Percentiles rank a stretch among this genome's conserved stretches.
These are phyloP conservation scores for Clamator glandarius DNA, from an alignment of 2,797 vertebrate genomes.

Conservation along the genomic window DNA sequence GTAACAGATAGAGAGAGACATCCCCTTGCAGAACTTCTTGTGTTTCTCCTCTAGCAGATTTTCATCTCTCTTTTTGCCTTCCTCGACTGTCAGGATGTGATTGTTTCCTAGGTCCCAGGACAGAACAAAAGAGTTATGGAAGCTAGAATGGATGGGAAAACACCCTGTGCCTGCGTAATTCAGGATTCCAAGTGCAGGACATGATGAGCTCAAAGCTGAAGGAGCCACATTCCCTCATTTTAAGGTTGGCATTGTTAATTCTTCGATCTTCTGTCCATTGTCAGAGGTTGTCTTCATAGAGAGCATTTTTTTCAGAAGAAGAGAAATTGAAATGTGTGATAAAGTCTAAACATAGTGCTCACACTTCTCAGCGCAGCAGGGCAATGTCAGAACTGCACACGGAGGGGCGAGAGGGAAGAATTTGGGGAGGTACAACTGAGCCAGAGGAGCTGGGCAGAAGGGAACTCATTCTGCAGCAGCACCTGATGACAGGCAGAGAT, in stretches of 20 bases:
- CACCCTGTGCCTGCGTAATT: background rate
- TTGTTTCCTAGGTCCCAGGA: slow-evolving; percentile 44
- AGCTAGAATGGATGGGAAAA: background rate
- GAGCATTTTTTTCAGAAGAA: background rate
- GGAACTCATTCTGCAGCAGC: background rate
- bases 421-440: background rate
- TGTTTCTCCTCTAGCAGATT: slow-evolving; percentile 73
- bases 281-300: background rate
- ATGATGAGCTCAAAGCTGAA: background rate
- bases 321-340: background rate
- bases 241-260: background rate
- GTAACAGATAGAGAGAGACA: slow-evolving; percentile 90
- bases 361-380: background rate
- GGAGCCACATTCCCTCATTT: background rate
- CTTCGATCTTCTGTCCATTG: background rate
- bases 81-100: background rate
- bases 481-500: background rate
- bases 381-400: background rate
- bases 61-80: background rate
- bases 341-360: background rate
- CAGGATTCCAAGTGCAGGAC: background rate
- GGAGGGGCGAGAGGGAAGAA: background rate
- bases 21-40: slow-evolving; percentile 82
- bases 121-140: background rate
- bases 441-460: background rate